phyloP scores from a whole-genome alignment of 2,113 vertebrate species.

The Anthoscopus minutus region DNA sequence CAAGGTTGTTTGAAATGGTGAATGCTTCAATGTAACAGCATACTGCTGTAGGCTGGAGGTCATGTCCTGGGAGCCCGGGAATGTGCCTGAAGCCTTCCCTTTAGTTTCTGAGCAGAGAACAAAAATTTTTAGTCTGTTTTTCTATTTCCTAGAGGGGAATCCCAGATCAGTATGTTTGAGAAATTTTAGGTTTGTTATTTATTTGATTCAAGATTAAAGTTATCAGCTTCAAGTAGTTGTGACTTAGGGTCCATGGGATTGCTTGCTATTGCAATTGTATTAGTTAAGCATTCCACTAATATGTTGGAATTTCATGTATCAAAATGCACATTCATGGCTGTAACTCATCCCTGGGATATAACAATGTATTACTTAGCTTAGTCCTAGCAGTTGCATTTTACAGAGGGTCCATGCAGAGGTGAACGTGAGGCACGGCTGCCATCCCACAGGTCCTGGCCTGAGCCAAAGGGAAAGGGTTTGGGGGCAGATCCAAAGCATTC shows the following conservation, averaged over 20 bases:
- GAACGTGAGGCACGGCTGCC: fast-evolving
- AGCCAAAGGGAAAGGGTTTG: neutral
- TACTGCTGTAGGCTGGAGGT: neutral
- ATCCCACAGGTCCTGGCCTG: neutral
- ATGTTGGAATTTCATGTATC: neutral
- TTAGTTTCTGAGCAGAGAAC: neutral
- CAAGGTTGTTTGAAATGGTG: neutral
- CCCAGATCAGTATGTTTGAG: neutral
- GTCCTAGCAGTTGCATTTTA: neutral
- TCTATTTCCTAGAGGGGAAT: neutral
- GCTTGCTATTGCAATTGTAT: neutral
- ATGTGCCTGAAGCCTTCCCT: neutral
- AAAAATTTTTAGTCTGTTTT: neutral
- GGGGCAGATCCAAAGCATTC: neutral
- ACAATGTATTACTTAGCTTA: neutral
- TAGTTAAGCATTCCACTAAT: neutral
- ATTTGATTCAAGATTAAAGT: neutral
- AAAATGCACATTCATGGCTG: neutral
- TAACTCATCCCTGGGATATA: neutral
- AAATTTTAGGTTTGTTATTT: neutral
- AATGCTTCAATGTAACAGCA: neutral
- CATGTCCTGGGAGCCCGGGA: neutral
- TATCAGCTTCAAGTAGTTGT: neutral
- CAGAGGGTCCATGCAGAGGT: fast-evolving
- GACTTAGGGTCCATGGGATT: neutral